Conservation (phyloP, 1,140 invertebrate genomes). For the Ceratina australensis region DNA sequence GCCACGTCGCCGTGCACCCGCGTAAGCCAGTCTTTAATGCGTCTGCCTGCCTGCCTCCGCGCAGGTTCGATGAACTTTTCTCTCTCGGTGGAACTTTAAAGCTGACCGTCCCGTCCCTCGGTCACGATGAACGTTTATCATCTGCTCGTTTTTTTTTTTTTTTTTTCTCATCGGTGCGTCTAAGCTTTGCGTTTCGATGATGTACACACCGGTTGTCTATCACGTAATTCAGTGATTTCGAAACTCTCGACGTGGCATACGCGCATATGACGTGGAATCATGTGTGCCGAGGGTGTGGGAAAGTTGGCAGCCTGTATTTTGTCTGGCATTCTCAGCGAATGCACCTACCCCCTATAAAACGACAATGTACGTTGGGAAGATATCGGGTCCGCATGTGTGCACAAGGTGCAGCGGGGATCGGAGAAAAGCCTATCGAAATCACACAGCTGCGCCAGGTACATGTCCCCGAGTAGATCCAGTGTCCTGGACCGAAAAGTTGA, state of each 20-base stretch:
- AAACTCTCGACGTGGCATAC: too few species aligned
- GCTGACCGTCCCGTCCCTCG: conserved; percentile 37
- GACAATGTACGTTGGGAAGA: conserved; percentile 5
- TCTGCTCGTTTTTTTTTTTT: background rate
- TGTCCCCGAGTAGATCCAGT: background rate
- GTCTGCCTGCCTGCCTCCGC: conserved; percentile 37
- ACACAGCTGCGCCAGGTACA: conserved; percentile 54
- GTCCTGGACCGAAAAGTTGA: conserved; percentile 31
- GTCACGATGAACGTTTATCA: background rate
- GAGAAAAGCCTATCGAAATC: conserved; percentile 22
- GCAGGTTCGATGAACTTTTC: conserved; percentile 56
- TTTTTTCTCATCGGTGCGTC: too few species aligned
- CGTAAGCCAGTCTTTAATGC: conserved; percentile 56
- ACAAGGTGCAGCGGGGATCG: conserved; percentile 47
- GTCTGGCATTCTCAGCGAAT: background rate
- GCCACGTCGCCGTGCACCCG: conserved; percentile 40
- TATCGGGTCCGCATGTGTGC: background rate
- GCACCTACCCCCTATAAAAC: conserved; percentile 22
- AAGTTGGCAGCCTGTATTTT: background rate
- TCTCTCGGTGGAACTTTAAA: conserved; percentile 48
- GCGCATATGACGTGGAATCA: too few species aligned
- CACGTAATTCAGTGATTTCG: too few species aligned
- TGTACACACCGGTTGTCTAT: too few species aligned
- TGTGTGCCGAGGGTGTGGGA: background rate
- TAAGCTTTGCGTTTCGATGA: too few species aligned